These are phyloP conservation scores for Diarsia rubi DNA, from an alignment of 2,888 invertebrate genomes.

Conservation along the genomic window DNA sequence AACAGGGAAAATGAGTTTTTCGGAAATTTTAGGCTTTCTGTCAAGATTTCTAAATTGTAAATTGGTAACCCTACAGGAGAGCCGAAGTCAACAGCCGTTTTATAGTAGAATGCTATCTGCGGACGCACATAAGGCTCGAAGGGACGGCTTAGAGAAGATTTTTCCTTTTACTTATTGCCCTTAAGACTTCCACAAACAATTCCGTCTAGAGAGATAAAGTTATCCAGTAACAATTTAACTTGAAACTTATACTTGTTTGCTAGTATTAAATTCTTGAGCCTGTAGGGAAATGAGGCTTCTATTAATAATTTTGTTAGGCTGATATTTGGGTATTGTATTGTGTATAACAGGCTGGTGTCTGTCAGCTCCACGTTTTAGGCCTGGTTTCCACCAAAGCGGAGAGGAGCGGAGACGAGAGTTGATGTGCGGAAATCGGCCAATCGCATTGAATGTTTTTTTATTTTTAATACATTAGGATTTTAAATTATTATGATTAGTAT, in stretches of 20 bases:
- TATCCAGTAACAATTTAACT: conserved; percentile 46
- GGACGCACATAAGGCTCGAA: conserved; percentile 70
- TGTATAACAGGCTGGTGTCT: too few species aligned
- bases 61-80: background rate
- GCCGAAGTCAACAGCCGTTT: conserved; percentile 68
- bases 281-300: conserved; percentile 35
- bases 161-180: conserved; percentile 71
- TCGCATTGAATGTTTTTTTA: too few species aligned
- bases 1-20: background rate
- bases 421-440: too few species aligned
- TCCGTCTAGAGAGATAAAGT: conserved; percentile 57
- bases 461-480: too few species aligned
- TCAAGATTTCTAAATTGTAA: background rate
- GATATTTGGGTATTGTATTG: background rate
- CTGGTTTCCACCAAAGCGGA: too few species aligned
- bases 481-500: too few species aligned
- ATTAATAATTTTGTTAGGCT: conserved; percentile 45
- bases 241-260: conserved; percentile 36
- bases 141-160: conserved; percentile 71
- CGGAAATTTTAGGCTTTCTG: background rate
- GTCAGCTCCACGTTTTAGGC: too few species aligned
- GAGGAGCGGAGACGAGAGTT: too few species aligned
- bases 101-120: conserved; percentile 69
- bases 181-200: conserved; percentile 72
- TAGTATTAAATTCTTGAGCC: conserved; percentile 37